Conservation (phyloP, 1,140 invertebrate species). For the Penaeus japonicus region DNA sequence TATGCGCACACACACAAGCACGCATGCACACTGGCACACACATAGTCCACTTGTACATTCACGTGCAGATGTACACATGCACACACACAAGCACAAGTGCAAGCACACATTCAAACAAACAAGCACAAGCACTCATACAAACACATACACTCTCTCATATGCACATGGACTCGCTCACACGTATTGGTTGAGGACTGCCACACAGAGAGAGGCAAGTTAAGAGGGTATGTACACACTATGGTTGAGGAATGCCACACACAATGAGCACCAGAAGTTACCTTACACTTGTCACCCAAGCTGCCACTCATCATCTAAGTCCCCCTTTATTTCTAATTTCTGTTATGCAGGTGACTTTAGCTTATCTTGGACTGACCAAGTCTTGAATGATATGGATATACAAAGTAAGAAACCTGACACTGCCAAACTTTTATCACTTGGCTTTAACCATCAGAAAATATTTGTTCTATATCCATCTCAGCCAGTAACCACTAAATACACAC, state of each 20-base stretch:
- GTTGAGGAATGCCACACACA: conserved; percentile 54
- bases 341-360: conserved; percentile 29
- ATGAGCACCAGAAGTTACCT: conserved; percentile 55
- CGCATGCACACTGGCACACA: too few species aligned
- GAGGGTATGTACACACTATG: conserved; percentile 54
- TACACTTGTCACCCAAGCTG: conserved; percentile 40
- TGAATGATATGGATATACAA: conserved; percentile 50
- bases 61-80: too few species aligned
- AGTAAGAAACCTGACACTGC: conserved; percentile 10
- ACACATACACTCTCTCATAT: too few species aligned
- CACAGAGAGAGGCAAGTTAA: conserved; percentile 19
- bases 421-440: conserved; percentile 35
- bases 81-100: too few species aligned
- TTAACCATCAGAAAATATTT: conserved; percentile 21
- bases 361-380: conserved; percentile 32
- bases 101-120: too few species aligned
- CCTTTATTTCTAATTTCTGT: conserved; percentile 25
- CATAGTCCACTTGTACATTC: too few species aligned
- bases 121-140: too few species aligned
- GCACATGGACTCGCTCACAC: too few species aligned
- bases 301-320: conserved; percentile 41
- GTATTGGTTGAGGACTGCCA: too few species aligned
- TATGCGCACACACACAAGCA: too few species aligned
- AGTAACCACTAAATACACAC: conserved; percentile 38
- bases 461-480: conserved; percentile 49